These are phyloP conservation scores for Drosophila mayri DNA, from an alignment of 1,140 invertebrate genomes.

Conservation along the genomic window DNA sequence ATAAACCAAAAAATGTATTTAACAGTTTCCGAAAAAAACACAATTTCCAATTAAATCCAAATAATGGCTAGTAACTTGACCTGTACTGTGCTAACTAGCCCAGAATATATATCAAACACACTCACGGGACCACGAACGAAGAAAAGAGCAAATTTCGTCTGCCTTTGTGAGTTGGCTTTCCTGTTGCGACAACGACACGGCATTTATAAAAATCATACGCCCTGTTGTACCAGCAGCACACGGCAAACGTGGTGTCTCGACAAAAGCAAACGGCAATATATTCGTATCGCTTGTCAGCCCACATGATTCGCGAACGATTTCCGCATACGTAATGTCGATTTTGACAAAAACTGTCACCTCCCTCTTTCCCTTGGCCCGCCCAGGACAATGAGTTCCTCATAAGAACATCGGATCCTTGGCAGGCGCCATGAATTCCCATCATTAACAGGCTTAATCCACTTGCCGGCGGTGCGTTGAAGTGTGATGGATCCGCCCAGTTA, in stretches of 20 bases:
- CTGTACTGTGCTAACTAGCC: background rate
- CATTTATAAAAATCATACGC: conserved; percentile 82
- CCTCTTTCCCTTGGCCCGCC: background rate
- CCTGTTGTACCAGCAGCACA: conserved; percentile 78
- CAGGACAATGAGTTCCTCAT: conserved; percentile 19
- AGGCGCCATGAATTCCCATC: conserved; percentile 47
- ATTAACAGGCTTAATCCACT: conserved; percentile 78
- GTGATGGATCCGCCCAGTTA: conserved; percentile 43
- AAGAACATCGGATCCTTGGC: conserved; percentile 41
- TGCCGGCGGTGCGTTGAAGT: conserved; percentile 44
- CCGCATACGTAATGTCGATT: conserved; percentile 72
- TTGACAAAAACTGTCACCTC: conserved; percentile 76
- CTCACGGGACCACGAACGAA: conserved; percentile 22
- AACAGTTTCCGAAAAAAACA: background rate
- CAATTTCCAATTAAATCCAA: background rate
- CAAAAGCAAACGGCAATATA: conserved; percentile 63
- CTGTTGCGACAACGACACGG: conserved; percentile 74
- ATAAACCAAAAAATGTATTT: background rate
- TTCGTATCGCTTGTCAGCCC: conserved; percentile 70
- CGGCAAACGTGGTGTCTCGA: conserved; percentile 31
- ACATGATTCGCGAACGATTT: conserved; percentile 53
- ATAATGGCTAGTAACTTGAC: background rate
- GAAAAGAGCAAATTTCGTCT: conserved; percentile 63
- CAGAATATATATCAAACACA: conserved; percentile 46
- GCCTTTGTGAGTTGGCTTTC: conserved; percentile 72